Percentiles rank a stretch among this genome's conserved stretches.
Conservation (phyloP, 1,140 invertebrate genomes). For the Bemisia tabaci region DNA sequence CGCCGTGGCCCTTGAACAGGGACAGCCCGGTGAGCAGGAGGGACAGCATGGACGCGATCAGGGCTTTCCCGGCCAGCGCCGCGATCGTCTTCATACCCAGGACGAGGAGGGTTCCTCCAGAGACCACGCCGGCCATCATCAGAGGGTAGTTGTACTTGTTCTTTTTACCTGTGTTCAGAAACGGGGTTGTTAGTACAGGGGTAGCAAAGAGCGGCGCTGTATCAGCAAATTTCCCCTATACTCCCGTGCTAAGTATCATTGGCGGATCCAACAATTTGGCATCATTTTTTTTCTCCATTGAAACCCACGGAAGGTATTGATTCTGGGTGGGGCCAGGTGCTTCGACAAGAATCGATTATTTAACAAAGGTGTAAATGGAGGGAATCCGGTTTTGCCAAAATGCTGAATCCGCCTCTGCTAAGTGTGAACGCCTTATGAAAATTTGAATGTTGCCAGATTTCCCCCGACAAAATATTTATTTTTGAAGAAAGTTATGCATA, state of each 20-base stretch:
- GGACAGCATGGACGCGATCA: conserved; percentile 68
- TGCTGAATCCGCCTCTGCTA: too few relatives aligned
- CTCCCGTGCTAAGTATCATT: neutral
- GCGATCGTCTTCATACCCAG: conserved; percentile 59
- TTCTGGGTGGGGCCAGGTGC: too few relatives aligned
- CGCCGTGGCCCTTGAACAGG: conserved; percentile 43
- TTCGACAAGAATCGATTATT: too few relatives aligned
- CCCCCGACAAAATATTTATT: too few relatives aligned
- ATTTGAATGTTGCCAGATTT: too few relatives aligned
- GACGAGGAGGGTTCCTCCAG: conserved; percentile 50
- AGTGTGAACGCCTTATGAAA: too few relatives aligned
- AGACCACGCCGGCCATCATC: conserved; percentile 36
- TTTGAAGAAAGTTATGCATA: too few relatives aligned
- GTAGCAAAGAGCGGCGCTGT: neutral
- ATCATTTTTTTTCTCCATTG: too few relatives aligned
- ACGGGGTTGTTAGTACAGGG: conserved; percentile 5
- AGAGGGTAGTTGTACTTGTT: conserved; percentile 31
- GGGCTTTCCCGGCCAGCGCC: conserved; percentile 62
- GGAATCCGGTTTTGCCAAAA: too few relatives aligned
- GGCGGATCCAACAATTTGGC: too few relatives aligned
- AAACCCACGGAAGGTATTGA: too few relatives aligned
- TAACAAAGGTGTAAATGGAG: too few relatives aligned
- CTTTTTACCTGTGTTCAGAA: conserved; percentile 36
- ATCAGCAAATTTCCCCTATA: neutral
- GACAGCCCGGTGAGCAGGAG: conserved; percentile 60